phyloP scores from a whole-genome alignment of 2,888 invertebrate genomes.

The Folsomia manolachei region DNA sequence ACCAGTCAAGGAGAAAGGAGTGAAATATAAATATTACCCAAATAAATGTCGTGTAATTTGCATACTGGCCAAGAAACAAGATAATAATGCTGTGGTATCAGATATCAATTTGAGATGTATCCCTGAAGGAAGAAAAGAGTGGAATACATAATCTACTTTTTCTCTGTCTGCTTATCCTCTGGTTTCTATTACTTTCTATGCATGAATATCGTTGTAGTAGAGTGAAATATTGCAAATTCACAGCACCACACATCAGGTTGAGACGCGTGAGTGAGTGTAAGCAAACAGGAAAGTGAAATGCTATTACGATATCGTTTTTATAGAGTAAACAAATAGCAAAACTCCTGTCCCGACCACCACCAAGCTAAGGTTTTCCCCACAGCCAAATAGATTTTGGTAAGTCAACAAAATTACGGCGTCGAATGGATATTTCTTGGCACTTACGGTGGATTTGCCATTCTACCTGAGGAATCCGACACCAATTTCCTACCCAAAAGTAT shows the following conservation, averaged over 20 bases:
- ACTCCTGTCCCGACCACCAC: not conserved
- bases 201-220: not conserved
- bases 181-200: no score
- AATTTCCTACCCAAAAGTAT: not conserved
- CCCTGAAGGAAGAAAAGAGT: not conserved
- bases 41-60: not conserved
- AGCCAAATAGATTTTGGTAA: conserved; percentile 17
- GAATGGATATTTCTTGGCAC: conserved; percentile 11
- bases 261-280: not conserved
- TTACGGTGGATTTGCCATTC: not conserved
- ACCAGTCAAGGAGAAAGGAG: not conserved
- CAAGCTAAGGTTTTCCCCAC: conserved; percentile 5
- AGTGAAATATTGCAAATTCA: not conserved
- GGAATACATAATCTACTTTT: not conserved
- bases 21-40: not conserved
- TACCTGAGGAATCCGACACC: conserved; percentile 11
- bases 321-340: conserved; percentile 13
- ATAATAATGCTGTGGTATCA: not conserved
- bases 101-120: not conserved
- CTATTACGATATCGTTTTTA: conserved; percentile 15
- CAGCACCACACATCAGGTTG: not conserved
- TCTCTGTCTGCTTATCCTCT: no score
- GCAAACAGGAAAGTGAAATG: conserved; percentile 12
- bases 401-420: conserved; percentile 16
- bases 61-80: not conserved